These are phyloP conservation scores for Megaceryle maxima DNA, from an alignment of 2,113 vertebrate genomes.

Conservation along the genomic window DNA sequence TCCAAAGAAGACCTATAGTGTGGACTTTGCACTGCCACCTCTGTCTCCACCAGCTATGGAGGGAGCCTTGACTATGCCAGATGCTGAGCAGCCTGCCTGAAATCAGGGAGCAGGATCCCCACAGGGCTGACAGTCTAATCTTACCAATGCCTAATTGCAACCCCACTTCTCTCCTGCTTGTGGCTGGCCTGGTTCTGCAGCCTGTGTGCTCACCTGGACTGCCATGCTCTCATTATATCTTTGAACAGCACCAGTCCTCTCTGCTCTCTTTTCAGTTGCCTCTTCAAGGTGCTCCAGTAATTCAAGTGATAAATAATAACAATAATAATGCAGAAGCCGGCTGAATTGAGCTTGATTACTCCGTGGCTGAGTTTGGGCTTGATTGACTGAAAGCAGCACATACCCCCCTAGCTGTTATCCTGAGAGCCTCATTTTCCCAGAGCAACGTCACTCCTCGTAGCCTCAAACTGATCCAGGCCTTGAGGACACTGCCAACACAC, in stretches of 20 bases:
- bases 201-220: not conserved
- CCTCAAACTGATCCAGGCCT: not conserved
- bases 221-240: not conserved
- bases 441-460: not conserved
- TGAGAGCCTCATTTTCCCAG: conserved; percentile 49
- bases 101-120: not conserved
- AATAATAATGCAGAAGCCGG: conserved; percentile 39
- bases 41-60: not conserved
- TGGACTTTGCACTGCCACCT: not conserved
- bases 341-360: conserved; percentile 70
- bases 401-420: conserved; percentile 21
- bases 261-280: conserved; percentile 17
- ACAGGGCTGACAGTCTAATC: not conserved
- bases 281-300: conserved; percentile 60
- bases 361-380: conserved; percentile 18
- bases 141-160: not conserved
- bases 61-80: not conserved
- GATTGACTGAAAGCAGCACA: conserved; percentile 55
- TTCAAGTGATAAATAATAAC: conserved; percentile 69
- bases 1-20: not conserved
- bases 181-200: not conserved
- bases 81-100: not conserved
- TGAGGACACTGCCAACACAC: not conserved
- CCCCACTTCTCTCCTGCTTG: not conserved
- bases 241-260: conserved; percentile 5